A percentile compares a stretch with the other conserved stretches of the same genome.
Evolutionary conservation across 2,888 invertebrate genomes (phyloP).

Genomic region (Tortrix viridana): DNA sequence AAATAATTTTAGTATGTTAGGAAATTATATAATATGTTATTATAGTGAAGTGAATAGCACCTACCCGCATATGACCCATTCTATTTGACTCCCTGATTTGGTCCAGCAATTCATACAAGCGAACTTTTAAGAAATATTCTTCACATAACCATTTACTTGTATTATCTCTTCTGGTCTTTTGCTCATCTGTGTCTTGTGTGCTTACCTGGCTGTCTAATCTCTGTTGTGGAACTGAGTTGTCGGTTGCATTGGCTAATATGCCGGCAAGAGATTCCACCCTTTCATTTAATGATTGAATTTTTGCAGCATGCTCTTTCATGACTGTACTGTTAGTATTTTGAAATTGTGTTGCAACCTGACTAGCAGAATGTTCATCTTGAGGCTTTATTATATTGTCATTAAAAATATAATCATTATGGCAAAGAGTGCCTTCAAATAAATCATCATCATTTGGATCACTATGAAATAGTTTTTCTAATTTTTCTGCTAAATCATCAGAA

Average conservation of each 20-base stretch:
- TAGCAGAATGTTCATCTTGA: constrained; percentile 39
- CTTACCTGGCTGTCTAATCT: constrained; percentile 47
- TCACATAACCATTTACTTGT: constrained; percentile 77
- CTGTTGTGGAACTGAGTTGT: constrained; percentile 46
- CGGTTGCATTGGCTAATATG: constrained; percentile 52
- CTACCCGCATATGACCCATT: constrained; percentile 66
- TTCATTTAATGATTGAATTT: constrained; percentile 68
- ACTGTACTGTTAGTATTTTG: constrained; percentile 46
- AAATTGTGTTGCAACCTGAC: constrained; percentile 32
- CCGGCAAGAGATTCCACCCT: constrained; percentile 65
- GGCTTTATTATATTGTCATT: constrained; percentile 48
- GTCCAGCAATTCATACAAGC: constrained; percentile 69
- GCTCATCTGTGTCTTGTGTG: constrained; percentile 34
- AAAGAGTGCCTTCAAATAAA: constrained; percentile 67
- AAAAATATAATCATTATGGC: constrained; percentile 50
- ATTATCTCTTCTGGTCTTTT: constrained; percentile 44
- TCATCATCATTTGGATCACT: constrained; percentile 71
- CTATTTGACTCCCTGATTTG: constrained; percentile 71
- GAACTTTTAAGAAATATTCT: constrained; percentile 70
- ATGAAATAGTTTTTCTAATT: constrained; percentile 76
- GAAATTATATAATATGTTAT: too few relatives aligned
- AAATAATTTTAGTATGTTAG: too few relatives aligned
- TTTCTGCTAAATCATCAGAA: constrained; percentile 68
- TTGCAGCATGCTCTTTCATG: constrained; percentile 59
- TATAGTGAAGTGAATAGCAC: constrained; percentile 6